A percentile compares a stretch with the other conserved stretches of the same genome.
These are phyloP conservation scores for Phalacrocorax brasilianus DNA, from an alignment of 2,113 vertebrate genomes.

Conservation along the genomic window DNA sequence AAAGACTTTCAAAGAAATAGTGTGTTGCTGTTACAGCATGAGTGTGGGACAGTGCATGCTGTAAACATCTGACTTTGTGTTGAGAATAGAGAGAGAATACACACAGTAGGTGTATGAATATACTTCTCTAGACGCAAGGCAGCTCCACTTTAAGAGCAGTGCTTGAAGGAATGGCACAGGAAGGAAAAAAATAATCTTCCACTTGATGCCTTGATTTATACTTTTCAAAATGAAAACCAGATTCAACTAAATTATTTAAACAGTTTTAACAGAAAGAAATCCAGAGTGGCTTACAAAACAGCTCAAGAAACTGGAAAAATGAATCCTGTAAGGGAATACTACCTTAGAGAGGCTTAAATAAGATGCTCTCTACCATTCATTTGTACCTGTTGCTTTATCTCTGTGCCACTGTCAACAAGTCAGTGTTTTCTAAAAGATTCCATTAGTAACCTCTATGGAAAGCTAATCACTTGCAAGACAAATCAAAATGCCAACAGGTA, in stretches of 20 bases:
- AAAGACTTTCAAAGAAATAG: constrained; percentile 84
- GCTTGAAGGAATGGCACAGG: neutral
- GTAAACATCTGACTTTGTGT: neutral
- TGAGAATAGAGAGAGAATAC: neutral
- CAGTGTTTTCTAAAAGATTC: neutral
- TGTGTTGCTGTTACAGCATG: constrained; percentile 76
- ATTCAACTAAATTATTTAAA: neutral
- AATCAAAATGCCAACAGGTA: neutral
- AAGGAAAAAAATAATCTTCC: neutral
- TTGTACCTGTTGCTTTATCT: neutral
- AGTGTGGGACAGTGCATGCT: constrained; percentile 63
- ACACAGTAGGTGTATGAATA: neutral
- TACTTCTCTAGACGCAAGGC: neutral
- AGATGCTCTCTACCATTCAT: neutral
- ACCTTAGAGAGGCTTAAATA: neutral
- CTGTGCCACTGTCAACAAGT: neutral
- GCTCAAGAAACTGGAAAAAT: neutral
- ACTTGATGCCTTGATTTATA: neutral
- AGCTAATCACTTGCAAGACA: neutral
- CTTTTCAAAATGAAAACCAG: neutral
- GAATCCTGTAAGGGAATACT: neutral
- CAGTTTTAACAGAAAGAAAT: neutral
- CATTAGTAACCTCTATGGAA: neutral
- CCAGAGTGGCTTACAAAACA: neutral
- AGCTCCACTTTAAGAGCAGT: neutral